A percentile compares a stretch with the other conserved stretches of the same genome.
These are phyloP conservation scores for Eustalomyia histrio DNA, from an alignment of 2,888 invertebrate species.

Conservation along the genomic window DNA sequence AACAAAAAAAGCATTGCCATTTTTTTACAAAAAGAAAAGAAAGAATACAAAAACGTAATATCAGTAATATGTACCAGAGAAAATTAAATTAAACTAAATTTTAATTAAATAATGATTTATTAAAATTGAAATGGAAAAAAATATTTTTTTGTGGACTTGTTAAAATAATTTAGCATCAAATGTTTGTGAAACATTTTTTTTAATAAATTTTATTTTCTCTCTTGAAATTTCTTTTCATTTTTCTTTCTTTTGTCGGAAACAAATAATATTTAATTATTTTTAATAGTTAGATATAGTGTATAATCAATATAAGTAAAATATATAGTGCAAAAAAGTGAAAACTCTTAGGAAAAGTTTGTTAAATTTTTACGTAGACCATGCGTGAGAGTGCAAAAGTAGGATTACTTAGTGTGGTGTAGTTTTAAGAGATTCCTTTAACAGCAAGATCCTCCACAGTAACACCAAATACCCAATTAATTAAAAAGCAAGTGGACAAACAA, in stretches of 20 bases:
- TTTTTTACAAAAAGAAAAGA: conserved; percentile 38
- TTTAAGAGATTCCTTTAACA: conserved; percentile 32
- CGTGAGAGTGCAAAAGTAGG: neutral
- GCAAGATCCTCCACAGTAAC: conserved; percentile 23
- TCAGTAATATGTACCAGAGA: conserved; percentile 47
- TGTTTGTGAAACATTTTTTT: neutral
- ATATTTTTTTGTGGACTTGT: no score
- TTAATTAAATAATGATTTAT: conserved; percentile 28
- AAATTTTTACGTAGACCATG: conserved; percentile 8
- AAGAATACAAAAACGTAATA: conserved; percentile 33
- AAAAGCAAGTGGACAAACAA: neutral
- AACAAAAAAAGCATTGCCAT: conserved; percentile 58
- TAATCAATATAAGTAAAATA: neutral
- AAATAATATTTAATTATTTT: neutral
- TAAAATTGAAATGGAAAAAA: no score
- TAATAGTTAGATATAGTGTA: neutral
- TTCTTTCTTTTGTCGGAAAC: neutral
- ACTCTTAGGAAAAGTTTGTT: conserved; percentile 18
- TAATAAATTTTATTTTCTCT: conserved; percentile 20
- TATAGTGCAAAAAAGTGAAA: neutral
- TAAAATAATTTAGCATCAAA: neutral
- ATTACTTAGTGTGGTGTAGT: conserved; percentile 28
- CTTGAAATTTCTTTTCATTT: no score
- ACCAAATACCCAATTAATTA: no score
- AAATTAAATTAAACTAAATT: conserved; percentile 54